Base-by-base conservation (phyloP, 1,140 invertebrate species). In the Akabosia matsudoensis region DNA sequence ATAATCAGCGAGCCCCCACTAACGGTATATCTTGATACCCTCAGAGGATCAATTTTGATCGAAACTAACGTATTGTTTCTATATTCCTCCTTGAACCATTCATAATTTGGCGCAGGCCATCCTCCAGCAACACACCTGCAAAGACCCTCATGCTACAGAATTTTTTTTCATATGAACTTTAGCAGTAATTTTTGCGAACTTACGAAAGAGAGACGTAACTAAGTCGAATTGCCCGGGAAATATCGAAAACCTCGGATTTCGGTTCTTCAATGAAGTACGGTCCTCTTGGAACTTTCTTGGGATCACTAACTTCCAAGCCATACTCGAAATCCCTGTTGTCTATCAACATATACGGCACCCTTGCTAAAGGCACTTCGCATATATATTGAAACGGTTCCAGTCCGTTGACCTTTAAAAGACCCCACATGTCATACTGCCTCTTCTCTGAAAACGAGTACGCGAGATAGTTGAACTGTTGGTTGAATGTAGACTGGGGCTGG, bases 1-100 rank as follows among this genome's bases (percentile, higher is more conserved):
- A 98, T 97, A 76, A 96, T 96, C 0, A 98, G 85, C 71, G 91
- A 91, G 37, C 96, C 96, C 80, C 96, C 96, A 83, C 93, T 96
- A 10, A 97, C 84, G 1, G 96, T 97, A 83, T 92, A 94, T 71
- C 93, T 88, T 22, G 83, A 82, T 83, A 96, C 90, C 28, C 78
- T 78, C 64, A 97, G 82, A 0, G 93, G 93, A 86, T 97, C 90
- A 79, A 97, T 93, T 83, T 87, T 87, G 45, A 84, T 87, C 16
- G 89, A 89, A 76, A 91, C 85, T 1, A 93, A 83, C 33, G 87
- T 87, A 83, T 94, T 92, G 82, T 93, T 91, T 82, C 91, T 88
- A 85, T 93, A 96, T 80, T 92, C 90, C 87, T 97, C 94, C 82
- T 91, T 91, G 82, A 90, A 97, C 96, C 96, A 98, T 83, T 92